Base-by-base conservation (phyloP, 2,797 vertebrate genomes). In the Hippoglossus hippoglossus region DNA sequence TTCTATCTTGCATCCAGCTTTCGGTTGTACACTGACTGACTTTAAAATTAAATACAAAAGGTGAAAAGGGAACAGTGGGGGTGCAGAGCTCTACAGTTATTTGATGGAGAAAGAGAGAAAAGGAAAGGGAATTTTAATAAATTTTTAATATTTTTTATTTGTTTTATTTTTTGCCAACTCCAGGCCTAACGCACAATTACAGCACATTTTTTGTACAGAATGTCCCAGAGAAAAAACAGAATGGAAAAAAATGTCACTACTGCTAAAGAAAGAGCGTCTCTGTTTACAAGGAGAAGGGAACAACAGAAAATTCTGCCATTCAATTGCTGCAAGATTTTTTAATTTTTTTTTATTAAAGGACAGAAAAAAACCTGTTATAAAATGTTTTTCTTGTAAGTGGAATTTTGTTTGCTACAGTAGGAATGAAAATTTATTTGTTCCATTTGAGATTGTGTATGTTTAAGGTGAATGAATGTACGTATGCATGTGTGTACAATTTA, bases 21-120 rank as follows among this genome's bases (percentile, higher is more conserved):
- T 97, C 97, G 96, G 97, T 97, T 97, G 96, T 97, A 99, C 98
- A 98, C 96, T 94, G 96, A 97, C 96, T 97, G 96, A 98, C 96
- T 97, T 98, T 94, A 95, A 98, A 98, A 98, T 99, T 97, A 99
- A 98, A 99, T 99, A 99, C 97, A 98, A 99, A 98, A 97, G 95
- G 96, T 97, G 96, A 94, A 95, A 94, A 93, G 96, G 95, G 95
- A 94, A 95, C 86, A 92, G 95, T 89, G 88, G 92, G 92, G 95
- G 95, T 94, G 96, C 96, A 96, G 96, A 96, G 95, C 95, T 96
- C 96, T 96, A 97, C 95, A 95, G 95, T 96, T 94, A 96, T 96
- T 94, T 92, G 91, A 95, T 95, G 94, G 93, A 93, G 91, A 94
- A 93, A 93, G 90, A 94, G 93, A 94, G 92, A 94, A 94, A 92